These are phyloP conservation scores for Seriola rivoliana DNA, from an alignment of 2,113 vertebrate species.

Conservation along the genomic window DNA sequence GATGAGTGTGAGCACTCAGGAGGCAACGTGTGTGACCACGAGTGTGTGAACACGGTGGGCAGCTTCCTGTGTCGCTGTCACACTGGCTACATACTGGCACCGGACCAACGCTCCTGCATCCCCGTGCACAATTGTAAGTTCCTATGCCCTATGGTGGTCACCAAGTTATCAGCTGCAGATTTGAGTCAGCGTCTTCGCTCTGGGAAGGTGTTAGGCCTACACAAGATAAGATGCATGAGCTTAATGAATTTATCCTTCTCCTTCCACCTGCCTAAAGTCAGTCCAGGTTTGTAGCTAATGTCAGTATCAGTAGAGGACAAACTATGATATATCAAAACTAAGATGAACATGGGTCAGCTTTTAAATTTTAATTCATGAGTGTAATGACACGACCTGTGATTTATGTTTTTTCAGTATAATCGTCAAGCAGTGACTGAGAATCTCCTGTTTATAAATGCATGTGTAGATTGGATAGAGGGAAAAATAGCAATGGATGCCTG, in stretches of 20 bases:
- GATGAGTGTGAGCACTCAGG: slow-evolving; percentile 82
- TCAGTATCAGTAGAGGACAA: not conserved
- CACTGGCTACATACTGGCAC: slow-evolving; percentile 77
- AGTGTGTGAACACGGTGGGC: slow-evolving; percentile 84
- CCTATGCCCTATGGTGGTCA: not conserved
- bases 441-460: not conserved
- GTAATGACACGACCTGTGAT: not conserved
- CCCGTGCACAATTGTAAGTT: slow-evolving; percentile 81
- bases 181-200: not conserved
- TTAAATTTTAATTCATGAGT: not conserved
- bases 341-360: not conserved
- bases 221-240: not conserved
- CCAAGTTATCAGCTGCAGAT: not conserved
- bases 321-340: not conserved
- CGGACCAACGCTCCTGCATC: slow-evolving; percentile 82
- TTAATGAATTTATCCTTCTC: not conserved
- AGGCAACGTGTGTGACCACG: slow-evolving; percentile 79
- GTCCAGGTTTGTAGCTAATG: not conserved
- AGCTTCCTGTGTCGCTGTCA: slow-evolving; percentile 84
- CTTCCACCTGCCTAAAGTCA: not conserved
- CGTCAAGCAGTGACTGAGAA: not conserved
- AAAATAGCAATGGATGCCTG: not conserved
- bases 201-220: not conserved
- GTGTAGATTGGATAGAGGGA: not conserved
- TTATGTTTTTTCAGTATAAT: not conserved